These are phyloP conservation scores for Hanleya hanleyi DNA, from an alignment of 2,888 invertebrate genomes.

Conservation along the genomic window DNA sequence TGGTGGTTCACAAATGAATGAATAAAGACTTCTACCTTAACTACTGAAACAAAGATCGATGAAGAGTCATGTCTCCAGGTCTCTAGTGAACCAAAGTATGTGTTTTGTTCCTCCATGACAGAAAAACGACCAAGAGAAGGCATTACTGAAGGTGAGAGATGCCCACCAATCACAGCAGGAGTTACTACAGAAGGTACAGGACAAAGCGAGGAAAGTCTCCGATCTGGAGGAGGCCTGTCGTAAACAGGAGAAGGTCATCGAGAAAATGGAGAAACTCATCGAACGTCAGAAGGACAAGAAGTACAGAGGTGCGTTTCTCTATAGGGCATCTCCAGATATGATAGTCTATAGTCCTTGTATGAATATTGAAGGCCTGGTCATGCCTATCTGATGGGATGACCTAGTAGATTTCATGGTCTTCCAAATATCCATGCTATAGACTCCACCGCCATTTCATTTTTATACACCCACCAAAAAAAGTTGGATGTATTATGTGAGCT, in stretches of 20 bases:
- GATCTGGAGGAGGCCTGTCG: constrained; percentile 67
- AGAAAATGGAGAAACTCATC: constrained; percentile 66
- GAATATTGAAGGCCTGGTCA: not conserved
- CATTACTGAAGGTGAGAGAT: constrained; percentile 54
- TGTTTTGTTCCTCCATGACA: no score
- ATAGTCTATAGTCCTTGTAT: not conserved
- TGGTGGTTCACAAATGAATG: no score
- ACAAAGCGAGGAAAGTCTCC: constrained; percentile 58
- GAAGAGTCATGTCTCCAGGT: no score
- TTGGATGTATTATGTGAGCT: no score
- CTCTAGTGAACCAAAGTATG: no score
- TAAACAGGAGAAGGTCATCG: constrained; percentile 70
- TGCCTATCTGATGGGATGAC: not conserved
- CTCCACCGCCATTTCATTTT: no score
- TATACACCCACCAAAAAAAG: no score
- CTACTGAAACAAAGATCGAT: no score
- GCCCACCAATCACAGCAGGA: constrained; percentile 63
- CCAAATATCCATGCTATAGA: no score
- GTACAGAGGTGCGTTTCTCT: constrained; percentile 29
- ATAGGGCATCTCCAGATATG: no score
- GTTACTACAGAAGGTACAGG: constrained; percentile 62
- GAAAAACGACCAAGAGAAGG: constrained; percentile 70
- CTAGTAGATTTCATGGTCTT: not conserved
- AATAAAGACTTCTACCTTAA: no score
- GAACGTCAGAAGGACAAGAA: constrained; percentile 46